Percentiles rank a stretch among this genome's conserved stretches.
Evolutionary conservation across 2,797 vertebrate species (phyloP).

Genomic region (Tauraco hartlaubi): DNA sequence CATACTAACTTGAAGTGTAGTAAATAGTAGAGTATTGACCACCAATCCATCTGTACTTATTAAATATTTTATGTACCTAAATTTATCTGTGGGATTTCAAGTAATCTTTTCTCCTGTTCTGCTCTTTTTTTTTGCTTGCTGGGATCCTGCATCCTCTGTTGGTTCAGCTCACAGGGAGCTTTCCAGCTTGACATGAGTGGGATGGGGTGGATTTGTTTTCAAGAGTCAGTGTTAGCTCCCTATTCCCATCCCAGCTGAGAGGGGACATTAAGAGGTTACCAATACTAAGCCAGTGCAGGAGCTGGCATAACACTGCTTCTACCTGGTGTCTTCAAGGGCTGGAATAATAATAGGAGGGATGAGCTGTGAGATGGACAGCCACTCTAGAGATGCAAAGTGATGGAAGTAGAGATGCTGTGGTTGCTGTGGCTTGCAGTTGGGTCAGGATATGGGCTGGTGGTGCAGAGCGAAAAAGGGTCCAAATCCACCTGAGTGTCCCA

Average conservation of each 20-base stretch:
- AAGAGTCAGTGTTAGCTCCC: background rate
- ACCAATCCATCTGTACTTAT: background rate
- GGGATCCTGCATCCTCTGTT: background rate
- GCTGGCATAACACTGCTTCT: background rate
- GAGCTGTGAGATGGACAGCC: background rate
- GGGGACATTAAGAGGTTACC: background rate
- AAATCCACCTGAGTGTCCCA: background rate
- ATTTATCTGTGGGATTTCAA: background rate
- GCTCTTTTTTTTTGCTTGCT: background rate
- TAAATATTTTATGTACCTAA: background rate
- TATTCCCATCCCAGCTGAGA: background rate
- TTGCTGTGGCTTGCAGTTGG: background rate
- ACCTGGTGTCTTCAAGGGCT: background rate
- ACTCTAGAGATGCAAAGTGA: background rate
- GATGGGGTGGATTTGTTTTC: background rate
- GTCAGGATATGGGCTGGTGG: background rate
- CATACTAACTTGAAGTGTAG: background rate
- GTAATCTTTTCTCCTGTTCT: background rate
- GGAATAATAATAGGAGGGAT: background rate
- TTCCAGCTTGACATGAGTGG: background rate
- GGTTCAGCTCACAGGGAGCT: background rate
- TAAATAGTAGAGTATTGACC: background rate
- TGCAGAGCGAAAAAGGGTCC: background rate
- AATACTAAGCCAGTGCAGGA: background rate
- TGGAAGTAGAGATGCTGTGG: background rate